phyloP scores from a whole-genome alignment of 2,888 invertebrate genomes.

The Lampropteryx suffumata region DNA sequence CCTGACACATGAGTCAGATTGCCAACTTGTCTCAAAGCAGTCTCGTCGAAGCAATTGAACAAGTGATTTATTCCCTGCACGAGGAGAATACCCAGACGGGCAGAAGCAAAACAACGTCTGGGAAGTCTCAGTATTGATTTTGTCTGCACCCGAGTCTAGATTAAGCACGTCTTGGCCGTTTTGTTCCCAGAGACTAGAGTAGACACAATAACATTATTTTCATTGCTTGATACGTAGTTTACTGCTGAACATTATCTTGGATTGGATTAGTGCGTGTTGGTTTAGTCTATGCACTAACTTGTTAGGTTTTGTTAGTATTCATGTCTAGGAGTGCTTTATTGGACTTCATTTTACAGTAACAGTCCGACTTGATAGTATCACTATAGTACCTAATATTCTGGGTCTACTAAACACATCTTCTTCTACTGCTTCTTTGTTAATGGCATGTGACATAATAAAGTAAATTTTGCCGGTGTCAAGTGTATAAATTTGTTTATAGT shows the following conservation, averaged over 20 bases:
- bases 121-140: conserved; percentile 35
- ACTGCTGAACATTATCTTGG: conserved; percentile 2
- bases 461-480: too few species aligned
- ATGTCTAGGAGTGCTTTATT: too few species aligned
- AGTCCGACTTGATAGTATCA: too few species aligned
- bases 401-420: too few species aligned
- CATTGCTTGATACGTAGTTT: conserved; percentile 7
- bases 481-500: too few species aligned
- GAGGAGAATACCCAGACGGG: conserved; percentile 19
- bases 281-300: too few species aligned
- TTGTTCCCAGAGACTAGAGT: conserved; percentile 10
- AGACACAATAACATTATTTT: conserved; percentile 19
- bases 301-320: too few species aligned
- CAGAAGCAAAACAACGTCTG: conserved; percentile 33
- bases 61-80: conserved; percentile 10
- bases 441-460: too few species aligned
- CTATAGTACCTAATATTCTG: too few species aligned
- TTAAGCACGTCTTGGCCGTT: conserved; percentile 5
- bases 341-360: too few species aligned
- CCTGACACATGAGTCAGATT: background rate
- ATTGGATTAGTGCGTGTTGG: background rate
- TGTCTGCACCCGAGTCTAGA: conserved; percentile 29
- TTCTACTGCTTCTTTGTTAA: too few species aligned
- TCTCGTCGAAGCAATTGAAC: conserved; percentile 12
- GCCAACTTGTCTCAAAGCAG: background rate